These are phyloP conservation scores for Oryctes rhinoceros DNA, from an alignment of 1,140 invertebrate genomes.

Conservation along the genomic window DNA sequence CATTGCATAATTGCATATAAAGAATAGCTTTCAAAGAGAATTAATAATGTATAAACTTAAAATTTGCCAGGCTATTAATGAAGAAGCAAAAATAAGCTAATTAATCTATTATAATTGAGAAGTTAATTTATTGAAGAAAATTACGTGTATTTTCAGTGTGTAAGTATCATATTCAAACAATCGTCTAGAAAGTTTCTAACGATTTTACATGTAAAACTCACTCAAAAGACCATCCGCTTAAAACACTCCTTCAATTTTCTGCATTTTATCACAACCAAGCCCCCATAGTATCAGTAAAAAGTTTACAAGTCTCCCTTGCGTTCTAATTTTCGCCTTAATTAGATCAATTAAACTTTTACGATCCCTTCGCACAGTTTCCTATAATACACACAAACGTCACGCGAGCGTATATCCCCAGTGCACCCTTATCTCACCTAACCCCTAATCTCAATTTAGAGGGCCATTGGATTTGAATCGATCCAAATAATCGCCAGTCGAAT, in stretches of 20 bases:
- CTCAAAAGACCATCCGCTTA: not conserved
- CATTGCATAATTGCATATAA: too few species aligned
- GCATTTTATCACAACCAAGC: not conserved
- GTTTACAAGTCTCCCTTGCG: not conserved
- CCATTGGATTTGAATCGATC: constrained; percentile 8
- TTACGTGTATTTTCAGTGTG: too few species aligned
- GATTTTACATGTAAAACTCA: not conserved
- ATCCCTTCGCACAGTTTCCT: not conserved
- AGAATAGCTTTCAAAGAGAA: too few species aligned
- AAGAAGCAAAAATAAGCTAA: too few species aligned
- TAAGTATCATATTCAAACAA: too few species aligned
- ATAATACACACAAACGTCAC: constrained; percentile 7
- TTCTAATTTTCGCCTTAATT: constrained; percentile 10
- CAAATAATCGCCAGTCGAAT: not conserved
- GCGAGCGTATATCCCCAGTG: not conserved
- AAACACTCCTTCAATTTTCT: not conserved
- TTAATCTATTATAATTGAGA: too few species aligned
- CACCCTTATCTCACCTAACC: not conserved
- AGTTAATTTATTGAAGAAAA: too few species aligned
- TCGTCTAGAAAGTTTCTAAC: too few species aligned
- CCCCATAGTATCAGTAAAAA: not conserved
- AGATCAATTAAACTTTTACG: constrained; percentile 15
- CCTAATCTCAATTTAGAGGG: not conserved
- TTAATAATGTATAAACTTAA: too few species aligned
- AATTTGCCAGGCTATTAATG: too few species aligned